Base-by-base conservation (phyloP, 2,888 invertebrate genomes). In the Halictus ligatus region DNA sequence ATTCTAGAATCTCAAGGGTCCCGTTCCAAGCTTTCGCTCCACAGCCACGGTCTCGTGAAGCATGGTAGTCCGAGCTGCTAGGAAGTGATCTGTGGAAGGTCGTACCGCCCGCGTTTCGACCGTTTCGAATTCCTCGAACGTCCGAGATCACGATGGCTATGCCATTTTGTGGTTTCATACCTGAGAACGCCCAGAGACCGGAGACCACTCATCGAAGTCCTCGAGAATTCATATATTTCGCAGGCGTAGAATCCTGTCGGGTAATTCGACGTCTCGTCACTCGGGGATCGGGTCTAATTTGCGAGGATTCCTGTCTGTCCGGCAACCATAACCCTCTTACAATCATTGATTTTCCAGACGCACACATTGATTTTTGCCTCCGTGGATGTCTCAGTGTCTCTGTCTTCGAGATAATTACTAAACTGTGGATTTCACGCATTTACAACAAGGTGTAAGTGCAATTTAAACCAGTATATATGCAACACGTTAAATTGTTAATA, bases 151-250 rank as follows among this genome's bases (percentile, higher is more conserved):
- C 89, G 90, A 86, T 84, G 89, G 88, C 89, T 87, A 88, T 90
- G 91, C 89, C 88, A 90, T 91, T 91, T 91, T 90, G 91, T 84
- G 91, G 91, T 84, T 87, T 91, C 91, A 89, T 91, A 90, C 91
- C 89, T 81, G 89, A 81, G 90, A 87, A 89, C 81, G 88, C 85
- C 86, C 82, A 80, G 76, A 21, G 78, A 88, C 82, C 85, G 83
- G 80, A 89, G 29, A 85, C 84, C 89, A 86, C 89, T 88, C 81
- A 84, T 87, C 89, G 83, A 85, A 84, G 81, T 90, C 90, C 84
- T 75, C 78, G 77, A 64, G 74, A 86, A 88, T 89, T 90, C 88
- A 71, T 90, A 90, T 85, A 90, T 88, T 90, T 90, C 83, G 80
- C 82, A 67, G 60, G 60, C 54, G 50, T 54, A 76, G 82, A 75